These are phyloP conservation scores for Pocillopora meandrina DNA, from an alignment of 92 coral and sea anemone species.

Conservation along the genomic window DNA sequence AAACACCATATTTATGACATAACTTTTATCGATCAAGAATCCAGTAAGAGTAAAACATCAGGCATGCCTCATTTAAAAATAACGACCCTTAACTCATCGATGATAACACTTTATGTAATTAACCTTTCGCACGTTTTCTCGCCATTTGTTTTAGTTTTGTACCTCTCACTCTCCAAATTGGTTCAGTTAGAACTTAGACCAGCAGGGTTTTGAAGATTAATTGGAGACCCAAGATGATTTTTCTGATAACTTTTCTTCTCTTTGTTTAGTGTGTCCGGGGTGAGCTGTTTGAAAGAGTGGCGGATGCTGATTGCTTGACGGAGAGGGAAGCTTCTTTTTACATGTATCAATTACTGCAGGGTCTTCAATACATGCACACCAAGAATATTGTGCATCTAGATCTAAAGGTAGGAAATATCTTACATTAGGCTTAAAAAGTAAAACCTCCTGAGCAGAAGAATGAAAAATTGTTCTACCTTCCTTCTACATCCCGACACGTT, in stretches of 20 bases:
- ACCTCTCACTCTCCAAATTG: no score
- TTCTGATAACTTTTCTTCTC: neutral
- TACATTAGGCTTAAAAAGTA: neutral
- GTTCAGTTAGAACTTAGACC: no score
- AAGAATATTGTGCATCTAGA: constrained; percentile 89
- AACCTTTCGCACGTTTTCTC: no score
- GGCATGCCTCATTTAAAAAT: no score
- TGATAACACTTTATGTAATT: no score
- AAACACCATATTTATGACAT: no score
- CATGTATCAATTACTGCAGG: constrained; percentile 93
- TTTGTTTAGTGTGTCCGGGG: constrained; percentile 87
- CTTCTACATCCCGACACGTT: neutral
- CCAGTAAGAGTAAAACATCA: no score
- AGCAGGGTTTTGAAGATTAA: no score
- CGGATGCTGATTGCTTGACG: constrained; percentile 83
- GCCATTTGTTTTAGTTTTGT: no score
- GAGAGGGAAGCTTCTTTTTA: constrained; percentile 92
- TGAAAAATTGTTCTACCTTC: neutral
- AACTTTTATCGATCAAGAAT: no score
- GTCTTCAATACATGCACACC: constrained; percentile 86
- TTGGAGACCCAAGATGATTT: neutral
- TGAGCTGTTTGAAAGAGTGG: constrained; percentile 93
- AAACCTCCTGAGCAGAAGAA: neutral
- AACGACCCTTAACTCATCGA: no score
- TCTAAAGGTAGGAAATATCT: constrained; percentile 68